A percentile compares a stretch with the other conserved stretches of the same genome.
Evolutionary conservation across 2,113 vertebrate genomes (phyloP).

Genomic region (Strix uralensis): DNA sequence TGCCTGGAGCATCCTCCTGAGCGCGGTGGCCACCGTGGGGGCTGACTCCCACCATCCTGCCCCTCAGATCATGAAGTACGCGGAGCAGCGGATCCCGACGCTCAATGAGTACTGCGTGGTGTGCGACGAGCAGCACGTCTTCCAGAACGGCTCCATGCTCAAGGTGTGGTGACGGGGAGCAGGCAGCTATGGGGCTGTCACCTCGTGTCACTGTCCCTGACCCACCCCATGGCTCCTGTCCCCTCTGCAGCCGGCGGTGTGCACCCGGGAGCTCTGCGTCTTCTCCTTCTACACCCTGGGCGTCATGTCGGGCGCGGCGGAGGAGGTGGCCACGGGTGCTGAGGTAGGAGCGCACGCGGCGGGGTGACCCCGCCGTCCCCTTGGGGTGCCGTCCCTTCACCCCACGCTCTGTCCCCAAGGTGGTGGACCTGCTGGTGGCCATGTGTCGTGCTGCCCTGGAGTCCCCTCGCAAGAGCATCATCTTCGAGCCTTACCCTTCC

Average conservation of each 20-base stretch:
- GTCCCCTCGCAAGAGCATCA: slow-evolving; percentile 97
- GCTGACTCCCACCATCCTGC: neutral
- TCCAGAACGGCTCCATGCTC: slow-evolving; percentile 99
- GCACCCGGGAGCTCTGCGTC: slow-evolving; percentile 95
- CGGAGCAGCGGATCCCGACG: slow-evolving; percentile 96
- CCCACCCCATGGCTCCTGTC: neutral
- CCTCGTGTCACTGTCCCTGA: accelerated
- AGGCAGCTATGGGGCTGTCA: accelerated
- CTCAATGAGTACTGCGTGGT: slow-evolving; percentile 99
- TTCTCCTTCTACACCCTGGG: slow-evolving; percentile 99
- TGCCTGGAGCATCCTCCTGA: neutral
- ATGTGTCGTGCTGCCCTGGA: slow-evolving; percentile 98
- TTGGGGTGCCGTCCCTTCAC: neutral
- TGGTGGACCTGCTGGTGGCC: slow-evolving; percentile 95
- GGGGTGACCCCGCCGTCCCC: accelerated
- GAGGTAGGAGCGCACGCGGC: slow-evolving; percentile 69
- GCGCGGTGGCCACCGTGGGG: accelerated
- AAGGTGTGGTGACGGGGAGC: slow-evolving; percentile 76
- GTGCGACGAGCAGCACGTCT: slow-evolving; percentile 98
- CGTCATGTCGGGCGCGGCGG: slow-evolving; percentile 97
- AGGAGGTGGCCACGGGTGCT: slow-evolving; percentile 96
- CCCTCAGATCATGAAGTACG: slow-evolving; percentile 96
- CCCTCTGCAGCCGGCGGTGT: slow-evolving; percentile 89
- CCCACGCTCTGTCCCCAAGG: slow-evolving; percentile 66
- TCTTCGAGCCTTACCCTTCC: slow-evolving; percentile 98